phyloP scores from a whole-genome alignment of 2,888 invertebrate species.

The Subacronicta megacephala region DNA sequence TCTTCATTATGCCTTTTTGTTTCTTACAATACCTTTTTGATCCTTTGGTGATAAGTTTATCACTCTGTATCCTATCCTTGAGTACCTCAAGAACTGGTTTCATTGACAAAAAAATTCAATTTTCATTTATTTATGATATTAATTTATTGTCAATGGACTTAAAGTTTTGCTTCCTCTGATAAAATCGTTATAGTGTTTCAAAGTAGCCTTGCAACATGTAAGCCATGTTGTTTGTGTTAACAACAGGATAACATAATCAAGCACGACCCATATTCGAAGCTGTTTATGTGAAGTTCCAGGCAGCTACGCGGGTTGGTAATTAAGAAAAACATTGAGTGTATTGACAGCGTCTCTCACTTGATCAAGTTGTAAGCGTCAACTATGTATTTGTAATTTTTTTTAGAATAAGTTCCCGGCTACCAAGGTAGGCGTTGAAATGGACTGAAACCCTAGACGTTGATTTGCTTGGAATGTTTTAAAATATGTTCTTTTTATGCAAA shows the following conservation, averaged over 20 bases:
- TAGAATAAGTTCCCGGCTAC: not conserved
- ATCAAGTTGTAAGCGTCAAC: not conserved
- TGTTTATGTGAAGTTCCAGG: slow-evolving; percentile 32
- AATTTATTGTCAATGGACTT: too few species aligned
- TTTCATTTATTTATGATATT: too few species aligned
- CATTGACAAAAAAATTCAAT: too few species aligned
- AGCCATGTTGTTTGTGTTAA: slow-evolving; percentile 21
- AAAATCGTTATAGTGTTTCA: not conserved
- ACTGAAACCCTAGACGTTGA: not conserved
- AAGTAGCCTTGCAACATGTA: slow-evolving; percentile 12
- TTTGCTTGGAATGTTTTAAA: too few species aligned
- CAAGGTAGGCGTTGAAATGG: not conserved
- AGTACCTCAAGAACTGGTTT: too few species aligned
- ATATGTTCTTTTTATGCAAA: too few species aligned
- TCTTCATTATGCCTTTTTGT: too few species aligned
- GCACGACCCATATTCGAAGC: slow-evolving; percentile 35
- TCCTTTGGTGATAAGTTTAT: too few species aligned
- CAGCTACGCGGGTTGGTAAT: slow-evolving; percentile 9
- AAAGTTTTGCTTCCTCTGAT: too few species aligned
- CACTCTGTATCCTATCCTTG: too few species aligned
- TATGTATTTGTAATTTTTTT: not conserved
- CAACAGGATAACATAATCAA: slow-evolving; percentile 25
- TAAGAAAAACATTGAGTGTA: slow-evolving; percentile 23
- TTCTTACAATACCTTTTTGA: too few species aligned
- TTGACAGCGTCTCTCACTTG: slow-evolving; percentile 10